Base-by-base conservation (phyloP, 2,113 vertebrate species). In the Psilopsiagon aymara region DNA sequence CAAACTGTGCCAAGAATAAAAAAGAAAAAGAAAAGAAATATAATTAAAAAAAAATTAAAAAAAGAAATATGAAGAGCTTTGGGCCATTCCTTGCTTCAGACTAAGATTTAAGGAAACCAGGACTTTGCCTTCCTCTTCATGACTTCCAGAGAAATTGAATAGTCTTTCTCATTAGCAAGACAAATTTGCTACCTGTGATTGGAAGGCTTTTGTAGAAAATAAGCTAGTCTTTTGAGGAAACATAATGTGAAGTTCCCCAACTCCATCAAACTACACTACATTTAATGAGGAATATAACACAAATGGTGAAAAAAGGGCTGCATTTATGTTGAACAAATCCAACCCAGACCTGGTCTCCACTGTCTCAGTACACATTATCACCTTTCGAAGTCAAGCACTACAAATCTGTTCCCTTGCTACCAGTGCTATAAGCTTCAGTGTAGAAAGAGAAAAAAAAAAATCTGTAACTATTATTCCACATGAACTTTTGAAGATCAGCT, bases 1-100 rank as follows among this genome's bases (percentile, higher is more conserved):
- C 4, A 29, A 51, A 39, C 10, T 1, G 10, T 3, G 16, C 3
- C 6, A 24, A 29, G 2, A 2, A 29, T 3, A 53, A 41, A 13
- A 9, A n/a, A 29, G 0, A 0, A 46, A 17, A 13, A 28, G 37
- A 6, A 6, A 23, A n/a, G 53, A 21, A 53, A 76, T 8, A 9
- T 31, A 74, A 88, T 35, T 10, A 16, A 7, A 37, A 17, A 3
- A 37, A 9, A 16, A 8, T 10, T 39, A 9, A 39, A 39, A 39
- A 17, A 5, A 44, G 2, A 39, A 13, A 16, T 10, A 47, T 18
- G 11, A 75, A 79, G 35, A 46, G 5, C 4, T 83, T 86, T 75
- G 69, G 17, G 39, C 41, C 44, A 20, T 33, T 70, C 7, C 5
- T 60, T 69, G 3, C 46, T 88, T 60, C 39, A 82, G 85, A 88